phyloP scores from a whole-genome alignment of 2,888 invertebrate genomes.

The Acanthosepion pharaonis region DNA sequence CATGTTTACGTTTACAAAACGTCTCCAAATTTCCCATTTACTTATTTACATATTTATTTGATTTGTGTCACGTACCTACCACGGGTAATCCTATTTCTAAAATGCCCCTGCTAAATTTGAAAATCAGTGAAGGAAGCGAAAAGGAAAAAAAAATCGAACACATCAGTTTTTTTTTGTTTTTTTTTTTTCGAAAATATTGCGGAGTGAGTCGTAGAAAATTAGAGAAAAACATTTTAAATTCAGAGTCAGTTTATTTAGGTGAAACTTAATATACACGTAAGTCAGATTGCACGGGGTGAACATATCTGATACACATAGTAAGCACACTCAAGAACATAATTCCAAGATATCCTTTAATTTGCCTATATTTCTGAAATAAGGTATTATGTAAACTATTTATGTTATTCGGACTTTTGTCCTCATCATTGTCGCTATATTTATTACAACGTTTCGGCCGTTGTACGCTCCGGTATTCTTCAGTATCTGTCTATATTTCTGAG shows the following conservation, averaged over 20 bases:
- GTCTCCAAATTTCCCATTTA: too few relatives aligned
- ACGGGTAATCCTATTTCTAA: not conserved
- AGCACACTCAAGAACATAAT: not conserved
- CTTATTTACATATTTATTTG: not conserved
- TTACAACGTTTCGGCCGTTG: too few relatives aligned
- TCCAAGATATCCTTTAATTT: not conserved
- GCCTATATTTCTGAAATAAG: too few relatives aligned
- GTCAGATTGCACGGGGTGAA: not conserved
- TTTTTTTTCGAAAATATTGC: too few relatives aligned
- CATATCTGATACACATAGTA: not conserved
- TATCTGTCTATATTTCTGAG: too few relatives aligned
- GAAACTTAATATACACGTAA: not conserved
- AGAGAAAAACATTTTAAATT: not conserved
- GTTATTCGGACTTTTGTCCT: too few relatives aligned
- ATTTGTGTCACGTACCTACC: not conserved
- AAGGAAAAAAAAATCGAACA: not conserved
- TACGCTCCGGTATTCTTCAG: too few relatives aligned
- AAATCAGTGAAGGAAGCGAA: not conserved
- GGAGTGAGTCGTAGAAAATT: not conserved
- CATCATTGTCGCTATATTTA: too few relatives aligned
- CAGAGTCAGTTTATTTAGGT: not conserved
- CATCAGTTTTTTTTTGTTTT: not conserved
- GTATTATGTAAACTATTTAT: too few relatives aligned
- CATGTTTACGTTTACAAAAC: too few relatives aligned
- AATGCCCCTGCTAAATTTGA: not conserved